Evolutionary conservation across 2,888 invertebrate genomes (phyloP).

Genomic region (Chrysomela aeneicollis): DNA sequence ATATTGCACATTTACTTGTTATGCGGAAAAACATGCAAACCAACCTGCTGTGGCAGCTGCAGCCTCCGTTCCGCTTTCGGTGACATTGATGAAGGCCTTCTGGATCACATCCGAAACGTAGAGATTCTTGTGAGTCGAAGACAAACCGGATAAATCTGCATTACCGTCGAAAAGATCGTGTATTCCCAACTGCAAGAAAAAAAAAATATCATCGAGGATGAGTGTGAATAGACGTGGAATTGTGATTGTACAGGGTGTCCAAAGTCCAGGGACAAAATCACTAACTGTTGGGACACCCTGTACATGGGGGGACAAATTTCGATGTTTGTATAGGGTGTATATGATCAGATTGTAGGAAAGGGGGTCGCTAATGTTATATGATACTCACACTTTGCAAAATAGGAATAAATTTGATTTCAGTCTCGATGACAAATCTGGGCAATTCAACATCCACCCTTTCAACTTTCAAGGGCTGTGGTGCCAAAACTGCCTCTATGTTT

Average conservation of each 20-base stretch:
- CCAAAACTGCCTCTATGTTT: constrained; percentile 35
- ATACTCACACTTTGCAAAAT: constrained; percentile 45
- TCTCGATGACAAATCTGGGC: constrained; percentile 46
- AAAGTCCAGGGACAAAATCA: no score
- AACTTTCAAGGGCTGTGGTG: constrained; percentile 15
- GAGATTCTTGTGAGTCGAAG: constrained; percentile 40
- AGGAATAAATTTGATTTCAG: constrained; percentile 41
- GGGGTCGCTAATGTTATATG: no score
- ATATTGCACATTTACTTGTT: neutral
- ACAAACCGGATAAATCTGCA: constrained; percentile 51
- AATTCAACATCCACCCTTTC: constrained; percentile 41
- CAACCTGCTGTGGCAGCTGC: constrained; percentile 52
- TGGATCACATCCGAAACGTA: constrained; percentile 53
- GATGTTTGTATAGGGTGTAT: no score
- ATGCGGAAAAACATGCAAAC: neutral
- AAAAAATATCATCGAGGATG: no score
- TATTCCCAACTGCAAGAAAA: constrained; percentile 43
- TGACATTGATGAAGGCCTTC: constrained; percentile 56
- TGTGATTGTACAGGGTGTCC: no score
- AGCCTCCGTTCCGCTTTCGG: constrained; percentile 56
- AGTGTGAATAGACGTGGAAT: no score
- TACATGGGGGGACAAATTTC: no score
- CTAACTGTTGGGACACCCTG: no score
- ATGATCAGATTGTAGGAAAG: no score
- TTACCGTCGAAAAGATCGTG: constrained; percentile 36